A percentile compares a stretch with the other conserved stretches of the same genome.
Conservation (phyloP, 2,888 invertebrate genomes). For the Hypena proboscidalis region DNA sequence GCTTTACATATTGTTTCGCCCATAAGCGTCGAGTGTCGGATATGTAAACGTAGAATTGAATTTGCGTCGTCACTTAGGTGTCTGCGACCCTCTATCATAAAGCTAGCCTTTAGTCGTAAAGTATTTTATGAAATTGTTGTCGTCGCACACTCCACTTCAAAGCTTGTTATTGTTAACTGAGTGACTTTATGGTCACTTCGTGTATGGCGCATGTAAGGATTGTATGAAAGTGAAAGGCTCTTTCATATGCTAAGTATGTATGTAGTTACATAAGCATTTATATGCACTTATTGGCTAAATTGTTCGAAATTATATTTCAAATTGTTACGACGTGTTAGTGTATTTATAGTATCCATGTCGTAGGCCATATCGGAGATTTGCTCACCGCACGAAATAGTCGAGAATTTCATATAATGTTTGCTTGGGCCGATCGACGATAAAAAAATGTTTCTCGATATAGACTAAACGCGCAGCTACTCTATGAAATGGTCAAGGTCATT, state of each 20-base stretch:
- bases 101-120: conserved; percentile 23
- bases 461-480: too few relatives aligned
- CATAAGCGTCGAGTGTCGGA: conserved; percentile 50
- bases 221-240: conserved; percentile 23
- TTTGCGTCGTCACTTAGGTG: conserved; percentile 47
- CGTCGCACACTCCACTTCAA: conserved; percentile 38
- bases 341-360: too few relatives aligned
- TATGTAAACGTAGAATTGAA: conserved; percentile 50
- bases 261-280: too few relatives aligned
- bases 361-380: too few relatives aligned
- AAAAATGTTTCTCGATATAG: too few relatives aligned
- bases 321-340: too few relatives aligned
- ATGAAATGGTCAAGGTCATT: too few relatives aligned
- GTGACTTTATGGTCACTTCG: conserved; percentile 40
- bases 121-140: conserved; percentile 46
- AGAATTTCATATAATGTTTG: too few relatives aligned
- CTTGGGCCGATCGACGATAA: too few relatives aligned
- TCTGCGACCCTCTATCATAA: conserved; percentile 14
- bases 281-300: neutral
- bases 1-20: conserved; percentile 57
- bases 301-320: too few relatives aligned
- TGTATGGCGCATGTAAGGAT: conserved; percentile 28
- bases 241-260: neutral
- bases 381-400: too few relatives aligned
- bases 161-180: conserved; percentile 44